A percentile compares a stretch with the other conserved stretches of the same genome.
Conservation (phyloP, 2,888 invertebrate genomes). For the Stenodema calcarata region DNA sequence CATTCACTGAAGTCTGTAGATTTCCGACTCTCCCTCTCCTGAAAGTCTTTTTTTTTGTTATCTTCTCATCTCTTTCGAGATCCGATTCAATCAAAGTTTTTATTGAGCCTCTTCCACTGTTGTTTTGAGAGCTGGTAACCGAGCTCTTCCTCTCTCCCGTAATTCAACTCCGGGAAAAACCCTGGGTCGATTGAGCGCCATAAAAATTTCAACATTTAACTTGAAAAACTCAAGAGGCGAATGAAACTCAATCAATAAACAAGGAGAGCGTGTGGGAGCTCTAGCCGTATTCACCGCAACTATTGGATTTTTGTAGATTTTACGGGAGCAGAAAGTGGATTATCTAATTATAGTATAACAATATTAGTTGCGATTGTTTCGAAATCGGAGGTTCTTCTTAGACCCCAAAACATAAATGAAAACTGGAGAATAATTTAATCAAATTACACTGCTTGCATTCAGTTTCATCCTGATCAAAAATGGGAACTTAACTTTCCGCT, state of each 20-base stretch:
- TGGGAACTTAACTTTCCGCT: too few species aligned
- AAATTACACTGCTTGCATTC: too few species aligned
- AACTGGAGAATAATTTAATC: too few species aligned
- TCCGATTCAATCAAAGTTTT: slow-evolving; percentile 25
- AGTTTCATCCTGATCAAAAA: too few species aligned
- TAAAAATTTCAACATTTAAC: not conserved
- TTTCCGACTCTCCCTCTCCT: not conserved
- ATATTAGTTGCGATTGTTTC: too few species aligned
- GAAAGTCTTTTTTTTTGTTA: not conserved
- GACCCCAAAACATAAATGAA: too few species aligned
- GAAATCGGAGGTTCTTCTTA: too few species aligned
- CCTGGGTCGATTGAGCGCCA: not conserved
- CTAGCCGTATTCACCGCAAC: too few species aligned
- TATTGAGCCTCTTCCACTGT: not conserved
- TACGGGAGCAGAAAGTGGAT: too few species aligned
- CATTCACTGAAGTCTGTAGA: not conserved
- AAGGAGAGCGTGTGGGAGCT: too few species aligned
- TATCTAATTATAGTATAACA: too few species aligned
- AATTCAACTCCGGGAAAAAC: not conserved
- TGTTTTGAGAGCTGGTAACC: not conserved
- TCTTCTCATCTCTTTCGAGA: not conserved
- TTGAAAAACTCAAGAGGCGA: not conserved
- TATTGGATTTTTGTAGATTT: too few species aligned
- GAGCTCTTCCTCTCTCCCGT: not conserved
- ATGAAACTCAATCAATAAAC: not conserved